Percentiles rank a stretch among this genome's conserved stretches.
phyloP scores from a whole-genome alignment of 2,113 vertebrate genomes.

The Pteronura brasiliensis region DNA sequence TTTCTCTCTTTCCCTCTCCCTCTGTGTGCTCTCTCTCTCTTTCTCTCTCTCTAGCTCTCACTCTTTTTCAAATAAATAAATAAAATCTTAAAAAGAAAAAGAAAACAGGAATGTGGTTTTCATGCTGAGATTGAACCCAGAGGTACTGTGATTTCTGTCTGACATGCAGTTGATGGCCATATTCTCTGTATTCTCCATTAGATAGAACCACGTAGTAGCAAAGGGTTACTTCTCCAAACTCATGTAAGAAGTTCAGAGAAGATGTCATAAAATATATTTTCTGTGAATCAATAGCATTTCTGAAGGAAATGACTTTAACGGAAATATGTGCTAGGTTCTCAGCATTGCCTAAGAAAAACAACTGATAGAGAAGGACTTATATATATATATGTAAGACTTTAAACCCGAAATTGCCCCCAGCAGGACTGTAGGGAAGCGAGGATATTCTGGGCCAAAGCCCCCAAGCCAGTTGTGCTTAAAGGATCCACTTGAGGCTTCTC shows the following conservation, averaged over 20 bases:
- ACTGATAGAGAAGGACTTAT: background rate
- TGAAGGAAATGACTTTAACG: conserved; percentile 30
- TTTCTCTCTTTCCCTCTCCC: background rate
- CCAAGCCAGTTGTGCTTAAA: conserved; percentile 27
- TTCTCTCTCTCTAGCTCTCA: background rate
- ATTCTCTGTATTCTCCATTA: background rate
- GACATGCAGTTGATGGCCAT: background rate
- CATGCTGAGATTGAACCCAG: background rate
- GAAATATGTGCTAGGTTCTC: background rate
- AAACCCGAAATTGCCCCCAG: conserved; percentile 8
- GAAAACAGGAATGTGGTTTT: background rate
- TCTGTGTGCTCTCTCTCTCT: no score
- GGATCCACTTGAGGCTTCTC: background rate
- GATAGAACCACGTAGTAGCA: background rate
- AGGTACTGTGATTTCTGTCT: background rate
- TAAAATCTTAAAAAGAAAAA: background rate
- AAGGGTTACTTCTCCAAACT: conserved; percentile 3
- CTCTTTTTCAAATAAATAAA: background rate
- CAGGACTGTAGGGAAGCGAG: background rate
- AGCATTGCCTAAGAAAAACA: conserved; percentile 15
- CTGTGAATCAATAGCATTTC: conserved; percentile 36
- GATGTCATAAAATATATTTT: conserved; percentile 13
- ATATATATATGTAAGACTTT: background rate
- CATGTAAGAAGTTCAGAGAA: background rate
- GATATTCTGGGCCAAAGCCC: background rate